A percentile compares a stretch with the other conserved stretches of the same genome.
These are phyloP conservation scores for Pogonus chalceus DNA, from an alignment of 1,140 invertebrate genomes.

Conservation along the genomic window DNA sequence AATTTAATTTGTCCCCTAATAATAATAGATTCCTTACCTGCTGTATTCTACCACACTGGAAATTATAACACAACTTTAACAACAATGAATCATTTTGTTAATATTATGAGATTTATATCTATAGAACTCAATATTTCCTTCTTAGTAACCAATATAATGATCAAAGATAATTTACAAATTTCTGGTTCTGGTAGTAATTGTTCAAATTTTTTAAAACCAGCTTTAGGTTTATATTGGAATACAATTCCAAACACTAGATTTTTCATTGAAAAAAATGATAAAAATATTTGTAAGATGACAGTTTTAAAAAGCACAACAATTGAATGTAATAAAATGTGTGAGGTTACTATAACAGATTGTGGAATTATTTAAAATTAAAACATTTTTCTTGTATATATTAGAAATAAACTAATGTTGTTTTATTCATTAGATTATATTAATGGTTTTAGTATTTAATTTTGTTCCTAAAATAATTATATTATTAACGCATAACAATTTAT, in stretches of 20 bases:
- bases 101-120: slow-evolving; percentile 41
- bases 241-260: slow-evolving; percentile 34
- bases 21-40: slow-evolving; percentile 53
- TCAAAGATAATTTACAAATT: slow-evolving; percentile 14
- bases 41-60: slow-evolving; percentile 35
- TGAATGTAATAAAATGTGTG: background rate
- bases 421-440: no score
- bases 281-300: slow-evolving; percentile 20
- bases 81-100: slow-evolving; percentile 44
- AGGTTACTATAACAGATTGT: background rate
- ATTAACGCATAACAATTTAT: no score
- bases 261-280: slow-evolving; percentile 19
- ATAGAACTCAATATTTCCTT: slow-evolving; percentile 40
- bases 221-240: slow-evolving; percentile 38
- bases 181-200: slow-evolving; percentile 39
- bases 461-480: no score
- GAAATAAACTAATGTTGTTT: no score
- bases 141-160: slow-evolving; percentile 48
- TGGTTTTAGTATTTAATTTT: no score
- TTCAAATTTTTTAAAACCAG: slow-evolving; percentile 37
- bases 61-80: slow-evolving; percentile 26
- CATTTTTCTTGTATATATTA: no score
- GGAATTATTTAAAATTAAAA: slow-evolving; percentile 25
- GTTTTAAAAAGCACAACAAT: background rate
- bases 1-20: slow-evolving; percentile 38